Percentiles rank a stretch among this genome's conserved stretches.
Evolutionary conservation across 2,113 vertebrate species (phyloP).

Genomic region (Atlantisia rogersi): DNA sequence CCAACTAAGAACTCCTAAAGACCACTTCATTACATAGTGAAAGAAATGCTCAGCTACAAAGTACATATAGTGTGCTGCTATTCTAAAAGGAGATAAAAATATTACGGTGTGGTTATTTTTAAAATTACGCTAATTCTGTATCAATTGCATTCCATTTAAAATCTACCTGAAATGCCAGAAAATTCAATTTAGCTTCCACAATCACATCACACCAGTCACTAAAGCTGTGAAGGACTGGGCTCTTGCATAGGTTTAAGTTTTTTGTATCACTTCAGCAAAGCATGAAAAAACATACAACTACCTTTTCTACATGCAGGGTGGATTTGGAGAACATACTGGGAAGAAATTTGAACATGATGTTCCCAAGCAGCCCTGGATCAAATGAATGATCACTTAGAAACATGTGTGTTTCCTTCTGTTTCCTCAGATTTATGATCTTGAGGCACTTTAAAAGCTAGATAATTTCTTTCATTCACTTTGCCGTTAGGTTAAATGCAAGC

Average conservation of each 20-base stretch:
- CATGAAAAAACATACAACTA: background rate
- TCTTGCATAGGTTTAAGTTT: background rate
- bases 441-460: background rate
- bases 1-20: background rate
- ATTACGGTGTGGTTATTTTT: background rate
- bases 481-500: background rate
- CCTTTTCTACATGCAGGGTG: background rate
- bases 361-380: background rate
- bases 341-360: background rate
- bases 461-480: background rate
- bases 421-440: background rate
- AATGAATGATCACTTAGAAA: background rate
- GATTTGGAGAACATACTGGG: background rate
- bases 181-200: background rate
- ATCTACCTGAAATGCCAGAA: background rate
- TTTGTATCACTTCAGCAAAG: background rate
- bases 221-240: background rate
- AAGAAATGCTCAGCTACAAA: background rate
- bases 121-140: background rate
- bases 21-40: background rate
- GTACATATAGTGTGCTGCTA: background rate
- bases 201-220: background rate
- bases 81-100: background rate
- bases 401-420: background rate
- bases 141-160: background rate